Percentiles rank a stretch among this genome's conserved stretches.
phyloP scores from a whole-genome alignment of 2,888 invertebrate species.

The Hemistola chrysoprasaria region DNA sequence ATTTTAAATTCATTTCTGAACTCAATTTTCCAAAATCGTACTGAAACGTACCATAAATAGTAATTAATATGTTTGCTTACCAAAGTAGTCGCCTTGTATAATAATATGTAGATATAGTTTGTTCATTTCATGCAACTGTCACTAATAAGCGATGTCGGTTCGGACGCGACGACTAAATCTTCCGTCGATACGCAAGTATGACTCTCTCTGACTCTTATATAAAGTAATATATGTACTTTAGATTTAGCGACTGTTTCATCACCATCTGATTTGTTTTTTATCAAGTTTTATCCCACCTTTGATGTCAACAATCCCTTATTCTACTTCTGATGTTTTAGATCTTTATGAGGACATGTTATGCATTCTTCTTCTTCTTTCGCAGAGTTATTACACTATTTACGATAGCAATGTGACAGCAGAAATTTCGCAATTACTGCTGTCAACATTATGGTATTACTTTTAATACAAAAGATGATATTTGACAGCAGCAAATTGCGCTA shows the following conservation, averaged over 20 bases:
- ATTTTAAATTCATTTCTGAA: slow-evolving; percentile 3
- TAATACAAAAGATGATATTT: no score
- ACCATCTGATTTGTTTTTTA: slow-evolving; percentile 3
- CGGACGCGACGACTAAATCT: slow-evolving; percentile 77
- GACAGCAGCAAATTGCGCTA: no score
- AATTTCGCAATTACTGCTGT: no score
- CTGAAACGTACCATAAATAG: no score
- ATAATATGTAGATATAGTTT: slow-evolving; percentile 73
- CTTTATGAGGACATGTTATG: no score
- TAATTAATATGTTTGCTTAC: no score
- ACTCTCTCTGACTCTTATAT: slow-evolving; percentile 47
- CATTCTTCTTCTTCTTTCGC: no score
- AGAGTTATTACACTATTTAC: no score
- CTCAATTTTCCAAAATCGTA: not conserved
- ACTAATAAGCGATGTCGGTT: slow-evolving; percentile 77
- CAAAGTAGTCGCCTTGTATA: slow-evolving; percentile 50
- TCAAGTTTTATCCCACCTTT: slow-evolving; percentile 1
- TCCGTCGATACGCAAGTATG: slow-evolving; percentile 79
- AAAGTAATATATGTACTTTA: slow-evolving; percentile 23
- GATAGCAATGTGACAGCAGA: no score
- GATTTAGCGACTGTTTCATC: slow-evolving; percentile 15
- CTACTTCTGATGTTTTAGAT: no score
- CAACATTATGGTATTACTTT: no score
- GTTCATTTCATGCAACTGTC: slow-evolving; percentile 82
- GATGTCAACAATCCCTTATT: not conserved